Evolutionary conservation across 2,797 vertebrate genomes (phyloP).

Genomic region (Phoeniculus purpureus): DNA sequence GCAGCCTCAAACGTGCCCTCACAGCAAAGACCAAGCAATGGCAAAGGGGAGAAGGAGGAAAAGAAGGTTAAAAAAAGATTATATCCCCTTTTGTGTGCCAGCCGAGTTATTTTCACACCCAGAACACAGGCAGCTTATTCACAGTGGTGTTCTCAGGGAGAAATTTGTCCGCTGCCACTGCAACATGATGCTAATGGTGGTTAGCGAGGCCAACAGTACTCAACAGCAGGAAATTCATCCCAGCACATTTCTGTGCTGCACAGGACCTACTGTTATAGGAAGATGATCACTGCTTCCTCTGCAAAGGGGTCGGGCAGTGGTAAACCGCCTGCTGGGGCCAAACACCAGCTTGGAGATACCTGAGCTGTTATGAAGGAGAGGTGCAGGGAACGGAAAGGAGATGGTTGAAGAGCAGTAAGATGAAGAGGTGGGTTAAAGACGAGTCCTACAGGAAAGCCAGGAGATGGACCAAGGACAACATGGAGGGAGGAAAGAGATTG

Average conservation of each 20-base stretch:
- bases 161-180: background rate
- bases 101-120: background rate
- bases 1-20: rapidly evolving
- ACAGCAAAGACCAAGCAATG: background rate
- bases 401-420: background rate
- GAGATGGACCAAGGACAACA: background rate
- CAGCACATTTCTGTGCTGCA: background rate
- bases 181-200: background rate
- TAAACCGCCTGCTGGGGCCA: background rate
- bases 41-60: background rate
- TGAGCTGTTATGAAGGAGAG: rapidly evolving
- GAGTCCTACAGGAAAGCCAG: background rate
- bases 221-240: background rate
- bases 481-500: background rate
- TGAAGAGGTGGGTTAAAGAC: background rate
- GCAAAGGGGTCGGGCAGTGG: background rate
- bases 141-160: background rate
- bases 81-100: rapidly evolving
- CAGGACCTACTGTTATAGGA: background rate
- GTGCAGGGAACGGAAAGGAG: background rate
- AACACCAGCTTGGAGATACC: background rate
- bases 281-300: background rate
- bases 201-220: rapidly evolving
- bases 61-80: background rate
- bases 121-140: background rate